Evolutionary conservation across 2,888 invertebrate species (phyloP).

Genomic region (Oscheius myriophilus): DNA sequence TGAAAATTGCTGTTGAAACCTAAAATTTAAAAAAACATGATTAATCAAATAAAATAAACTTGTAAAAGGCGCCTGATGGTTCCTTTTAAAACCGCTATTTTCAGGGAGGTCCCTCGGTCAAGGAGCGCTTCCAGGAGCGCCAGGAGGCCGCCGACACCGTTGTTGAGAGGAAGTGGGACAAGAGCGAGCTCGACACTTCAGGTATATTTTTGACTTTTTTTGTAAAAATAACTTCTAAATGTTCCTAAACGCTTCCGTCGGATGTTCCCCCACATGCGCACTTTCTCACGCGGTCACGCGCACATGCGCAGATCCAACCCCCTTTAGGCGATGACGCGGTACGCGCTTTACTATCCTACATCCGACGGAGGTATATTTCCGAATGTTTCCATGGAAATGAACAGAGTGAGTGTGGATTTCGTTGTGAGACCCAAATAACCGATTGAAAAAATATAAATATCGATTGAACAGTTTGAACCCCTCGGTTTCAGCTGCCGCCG

Average conservation of each 20-base stretch:
- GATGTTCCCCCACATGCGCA: constrained; percentile 7
- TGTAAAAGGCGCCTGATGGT: too few species aligned
- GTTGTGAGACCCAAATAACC: not conserved
- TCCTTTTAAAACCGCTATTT: not conserved
- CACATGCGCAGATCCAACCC: not conserved
- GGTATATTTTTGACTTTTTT: constrained; percentile 38
- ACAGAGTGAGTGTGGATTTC: constrained; percentile 7
- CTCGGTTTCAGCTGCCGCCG: constrained; percentile 60
- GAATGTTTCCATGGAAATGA: constrained; percentile 25
- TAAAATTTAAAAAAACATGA: too few species aligned
- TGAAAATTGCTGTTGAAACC: too few species aligned
- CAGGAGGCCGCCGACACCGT: constrained; percentile 37
- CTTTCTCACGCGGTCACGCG: constrained; percentile 1
- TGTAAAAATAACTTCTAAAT: not conserved
- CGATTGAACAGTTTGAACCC: not conserved
- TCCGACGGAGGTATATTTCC: constrained; percentile 41
- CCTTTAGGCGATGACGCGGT: constrained; percentile 40
- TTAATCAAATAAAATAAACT: too few species aligned
- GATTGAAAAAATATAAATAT: not conserved
- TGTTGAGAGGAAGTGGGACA: constrained; percentile 61
- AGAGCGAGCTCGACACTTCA: constrained; percentile 64
- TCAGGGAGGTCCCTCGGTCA: constrained; percentile 61
- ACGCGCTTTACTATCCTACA: constrained; percentile 44
- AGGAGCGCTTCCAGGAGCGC: constrained; percentile 68
- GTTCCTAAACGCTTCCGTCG: constrained; percentile 6